Conservation (phyloP, 2,113 vertebrate species). For the Ceyx melanurus region DNA sequence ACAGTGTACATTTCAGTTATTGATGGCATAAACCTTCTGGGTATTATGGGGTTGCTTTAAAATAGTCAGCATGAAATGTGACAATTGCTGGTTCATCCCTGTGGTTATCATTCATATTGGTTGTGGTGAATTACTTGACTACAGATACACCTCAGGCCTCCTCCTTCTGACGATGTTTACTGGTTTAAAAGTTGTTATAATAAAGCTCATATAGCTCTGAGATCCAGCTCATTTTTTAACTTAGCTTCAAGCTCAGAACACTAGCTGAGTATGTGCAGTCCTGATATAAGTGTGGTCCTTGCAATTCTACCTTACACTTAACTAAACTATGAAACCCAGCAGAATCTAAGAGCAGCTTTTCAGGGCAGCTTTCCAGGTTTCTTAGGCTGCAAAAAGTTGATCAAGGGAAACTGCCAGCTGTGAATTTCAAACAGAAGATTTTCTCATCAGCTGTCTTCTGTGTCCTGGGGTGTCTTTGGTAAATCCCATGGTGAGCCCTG, state of each 20-base stretch:
- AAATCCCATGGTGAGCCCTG: background rate
- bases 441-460: background rate
- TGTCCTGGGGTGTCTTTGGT: background rate
- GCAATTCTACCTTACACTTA: background rate
- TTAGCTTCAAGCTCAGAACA: background rate
- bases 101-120: constrained; percentile 35
- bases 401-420: background rate
- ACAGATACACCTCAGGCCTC: background rate
- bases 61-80: constrained; percentile 58
- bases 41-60: constrained; percentile 45
- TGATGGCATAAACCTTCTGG: constrained; percentile 46
- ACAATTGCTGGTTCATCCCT: constrained; percentile 10
- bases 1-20: constrained; percentile 11
- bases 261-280: background rate
- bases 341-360: constrained; percentile 21
- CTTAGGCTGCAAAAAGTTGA: constrained; percentile 20
- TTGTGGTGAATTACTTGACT: constrained; percentile 9
- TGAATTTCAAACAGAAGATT: constrained; percentile 17
- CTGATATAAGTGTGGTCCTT: background rate
- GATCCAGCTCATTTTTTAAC: constrained; percentile 1
- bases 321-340: background rate
- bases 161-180: background rate
- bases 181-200: constrained; percentile 8
- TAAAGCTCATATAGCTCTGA: background rate
- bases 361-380: constrained; percentile 51